phyloP scores from a whole-genome alignment of 53 echinoderm and acorn worm species.

The Temnopleurus reevesii region DNA sequence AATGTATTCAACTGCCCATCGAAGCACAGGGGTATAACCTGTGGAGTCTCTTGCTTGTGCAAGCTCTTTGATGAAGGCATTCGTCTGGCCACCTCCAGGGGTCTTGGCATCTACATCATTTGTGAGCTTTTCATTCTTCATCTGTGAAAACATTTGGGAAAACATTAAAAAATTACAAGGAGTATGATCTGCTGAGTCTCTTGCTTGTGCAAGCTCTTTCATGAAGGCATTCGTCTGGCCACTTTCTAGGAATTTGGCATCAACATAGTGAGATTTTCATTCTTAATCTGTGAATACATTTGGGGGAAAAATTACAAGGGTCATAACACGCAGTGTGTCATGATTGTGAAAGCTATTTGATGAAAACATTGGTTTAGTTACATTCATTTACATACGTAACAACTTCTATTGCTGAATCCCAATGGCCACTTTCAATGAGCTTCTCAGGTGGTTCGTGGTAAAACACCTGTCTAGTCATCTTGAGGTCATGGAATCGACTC shows the following conservation, averaged over 20 bases:
- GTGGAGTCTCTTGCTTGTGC: slow-evolving; percentile 63
- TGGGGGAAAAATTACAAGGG: too few relatives aligned
- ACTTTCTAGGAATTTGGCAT: background rate
- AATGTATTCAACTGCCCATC: slow-evolving; percentile 59
- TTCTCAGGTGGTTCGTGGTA: too few relatives aligned
- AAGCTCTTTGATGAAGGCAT: slow-evolving; percentile 65
- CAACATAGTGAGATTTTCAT: background rate
- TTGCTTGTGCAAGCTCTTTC: slow-evolving; percentile 67
- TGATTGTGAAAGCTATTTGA: too few relatives aligned
- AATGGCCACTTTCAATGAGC: too few relatives aligned
- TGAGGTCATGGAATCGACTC: too few relatives aligned
- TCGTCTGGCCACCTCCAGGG: background rate
- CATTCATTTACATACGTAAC: too few relatives aligned
- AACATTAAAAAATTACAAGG: too few relatives aligned
- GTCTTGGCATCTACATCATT: background rate
- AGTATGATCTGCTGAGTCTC: slow-evolving; percentile 67
- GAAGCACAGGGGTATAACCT: slow-evolving; percentile 79
- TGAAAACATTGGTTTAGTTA: too few relatives aligned
- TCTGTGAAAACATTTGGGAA: background rate
- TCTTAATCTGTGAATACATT: slow-evolving; percentile 6
- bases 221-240: slow-evolving; percentile 43
- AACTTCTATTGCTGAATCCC: too few relatives aligned
- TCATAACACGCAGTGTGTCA: too few relatives aligned
- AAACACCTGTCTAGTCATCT: too few relatives aligned
- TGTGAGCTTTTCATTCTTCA: background rate